Base-by-base conservation (phyloP, 2,888 invertebrate genomes). In the Hedychridium roseum region DNA sequence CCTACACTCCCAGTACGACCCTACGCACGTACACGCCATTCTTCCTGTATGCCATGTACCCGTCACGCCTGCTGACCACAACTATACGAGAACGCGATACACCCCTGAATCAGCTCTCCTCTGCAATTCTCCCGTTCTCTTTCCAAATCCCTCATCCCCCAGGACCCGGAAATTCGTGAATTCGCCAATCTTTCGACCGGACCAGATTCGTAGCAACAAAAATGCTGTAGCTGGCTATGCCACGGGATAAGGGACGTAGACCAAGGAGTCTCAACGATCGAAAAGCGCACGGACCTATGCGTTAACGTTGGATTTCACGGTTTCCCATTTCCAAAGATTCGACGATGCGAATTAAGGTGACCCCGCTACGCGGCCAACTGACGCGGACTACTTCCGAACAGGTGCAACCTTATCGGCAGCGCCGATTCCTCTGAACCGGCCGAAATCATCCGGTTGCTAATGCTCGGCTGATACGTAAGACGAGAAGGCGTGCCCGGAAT, bases 21-120 rank as follows among this genome's bases (percentile, higher is more conserved):
- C 68, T 68, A 64, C 64, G 55, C 54, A 53, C 57, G 59, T 55
- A 52, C 64, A 52, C 64, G 58, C 57, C n/a, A n/a, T n/a, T n/a
- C n/a, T n/a, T n/a, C n/a, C n/a, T n/a, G n/a, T n/a, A n/a, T n/a
- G n/a, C n/a, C n/a, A n/a, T n/a, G n/a, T n/a, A n/a, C 64, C 68
- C 76, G 74, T 76, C 73, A 75, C 75, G 74, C 70, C 71, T 70
- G 74, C 75, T 73, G 74, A 74, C 75, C 76, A 68, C 75, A 73
- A 70, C 74, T 75, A 73, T 72, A 74, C 69, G 72, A 73, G 72
- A 64, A 60, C 54, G 52, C 57, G 66, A 60, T 57, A 58, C 59
- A 60, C 58, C 60, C 57, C n/a, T 50, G 49, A 31, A 31, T 26
- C 39, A 31, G 21, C 39, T 43, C 37, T 43, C 47, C 45, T n/a